phyloP scores from a whole-genome alignment of 2,113 vertebrate species.

The Arizona elegans region DNA sequence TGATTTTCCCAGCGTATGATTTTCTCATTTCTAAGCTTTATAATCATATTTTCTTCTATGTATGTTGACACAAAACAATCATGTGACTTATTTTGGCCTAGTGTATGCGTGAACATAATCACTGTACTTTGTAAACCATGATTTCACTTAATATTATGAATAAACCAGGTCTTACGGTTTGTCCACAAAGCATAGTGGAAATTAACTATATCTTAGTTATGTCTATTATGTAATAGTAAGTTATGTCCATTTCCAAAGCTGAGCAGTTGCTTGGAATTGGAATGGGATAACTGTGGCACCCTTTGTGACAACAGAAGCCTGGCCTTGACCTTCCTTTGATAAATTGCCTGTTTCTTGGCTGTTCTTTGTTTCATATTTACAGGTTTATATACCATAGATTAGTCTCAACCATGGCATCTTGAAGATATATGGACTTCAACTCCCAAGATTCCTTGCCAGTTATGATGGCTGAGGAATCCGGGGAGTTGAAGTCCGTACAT shows the following conservation, averaged over 20 bases:
- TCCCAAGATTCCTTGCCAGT: not conserved
- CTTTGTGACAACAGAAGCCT: not conserved
- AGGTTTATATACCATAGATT: not conserved
- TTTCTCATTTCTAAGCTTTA: not conserved
- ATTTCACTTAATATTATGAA: not conserved
- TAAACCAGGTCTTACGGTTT: not conserved
- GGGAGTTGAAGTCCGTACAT: not conserved
- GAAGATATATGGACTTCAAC: not conserved
- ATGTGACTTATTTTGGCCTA: not conserved
- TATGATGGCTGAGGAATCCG: not conserved
- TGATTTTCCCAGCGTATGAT: too few relatives aligned
- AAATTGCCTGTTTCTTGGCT: not conserved
- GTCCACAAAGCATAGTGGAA: not conserved
- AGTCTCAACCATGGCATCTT: not conserved
- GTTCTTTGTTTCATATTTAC: not conserved
- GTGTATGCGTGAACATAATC: not conserved
- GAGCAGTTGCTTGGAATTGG: not conserved
- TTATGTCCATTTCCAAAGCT: not conserved
- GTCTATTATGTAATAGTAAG: too few relatives aligned
- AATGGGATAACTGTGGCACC: not conserved
- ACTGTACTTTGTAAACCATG: not conserved
- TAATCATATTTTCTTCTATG: not conserved
- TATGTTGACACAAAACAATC: not conserved
- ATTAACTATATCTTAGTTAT: not conserved
- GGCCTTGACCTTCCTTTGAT: not conserved